Base-by-base conservation (phyloP, 2,113 vertebrate species). In the Mesitornis unicolor region DNA sequence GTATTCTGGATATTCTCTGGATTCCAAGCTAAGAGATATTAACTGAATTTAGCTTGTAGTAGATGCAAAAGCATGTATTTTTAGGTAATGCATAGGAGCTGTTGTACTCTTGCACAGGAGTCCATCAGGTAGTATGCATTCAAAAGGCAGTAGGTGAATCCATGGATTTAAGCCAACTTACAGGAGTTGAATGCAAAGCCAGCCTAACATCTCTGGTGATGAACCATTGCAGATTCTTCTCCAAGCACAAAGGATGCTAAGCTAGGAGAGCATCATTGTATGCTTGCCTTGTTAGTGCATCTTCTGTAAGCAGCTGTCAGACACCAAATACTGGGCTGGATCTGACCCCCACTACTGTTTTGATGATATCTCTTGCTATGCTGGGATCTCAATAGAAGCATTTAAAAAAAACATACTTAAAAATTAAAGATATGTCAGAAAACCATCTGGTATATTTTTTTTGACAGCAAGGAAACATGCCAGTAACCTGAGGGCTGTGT, bases 151-250 rank as follows among this genome's bases (percentile, higher is more conserved):
- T 8, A 75, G 35, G 7, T 79, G 10, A 85, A 63, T 33, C 31
- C 4, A 1, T 20, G 12, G 35, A 19, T 33, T 68, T 28, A n/a
- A 88, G 21, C 26, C 22, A 4, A 4, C 22, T 13, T 78, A 5
- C 3, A 57, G 38, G 61, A 22, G 5, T 11, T 64, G 38, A 14
- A 31, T 84, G 26, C 51, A 70, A 45, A 68, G 29, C 51, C 10
- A 56, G 0, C 40, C 12, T 20, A 25, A 36, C 1, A 8, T 33
- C 26, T 69, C 45, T 4, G 12, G 0, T 0, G 4, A 53, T 51
- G 17, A 38, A 20, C 10, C 3, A 3, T 59, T 86, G 17, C 31
- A n/a, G 19, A 3, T 77, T 69, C 10, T 17, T 74, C 11, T 48
- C 21, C 10, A 17, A n/a, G 31, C 42, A 20, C 19, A 13, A 16